Base-by-base conservation (phyloP, 2,113 vertebrate genomes). In the Scatophagus argus region DNA sequence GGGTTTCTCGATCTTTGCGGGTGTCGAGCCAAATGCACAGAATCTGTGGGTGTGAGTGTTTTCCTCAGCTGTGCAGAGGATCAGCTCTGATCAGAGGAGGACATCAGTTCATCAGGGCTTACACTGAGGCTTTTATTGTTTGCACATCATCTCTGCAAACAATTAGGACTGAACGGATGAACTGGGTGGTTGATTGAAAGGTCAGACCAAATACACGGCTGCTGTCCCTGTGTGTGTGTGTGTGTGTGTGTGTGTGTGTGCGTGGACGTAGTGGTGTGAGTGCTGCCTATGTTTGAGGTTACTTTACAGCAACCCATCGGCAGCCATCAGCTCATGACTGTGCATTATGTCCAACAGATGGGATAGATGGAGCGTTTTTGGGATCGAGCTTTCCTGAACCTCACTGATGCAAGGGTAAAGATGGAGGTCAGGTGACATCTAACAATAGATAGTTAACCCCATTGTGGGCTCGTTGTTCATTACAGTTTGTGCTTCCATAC, bases 101-200 rank as follows among this genome's bases (percentile, higher is more conserved):
- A 32, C 55, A 77, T 49, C 29, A 9, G 34, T 68, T 65, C 52
- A 58, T 82, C 38, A 54, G 59, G 25, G 71, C 23, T 29, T 41
- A 47, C 5, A 2, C 38, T 47, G 79, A 46, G 31, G 46, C 19
- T 84, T 71, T 62, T 69, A 66, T 84, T 89, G 47, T 84, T 79
- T 66, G 59, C 66, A 76, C 65, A 79, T 87, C 38, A 32, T 79
- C 43, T 70, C 75, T 82, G 72, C 75, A 63, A 75, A 64, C 55
- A 88, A 86, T 86, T 85, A 78, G 38, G 32, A 36, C 31, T 32
- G 62, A 58, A 31, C 4, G 4, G 32, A 56, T 44, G 52, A 74
- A 73, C 27, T 43, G 38, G 13, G 49, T 32, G 58, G 79, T 78
- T 64, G 58, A 49, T 41, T 38, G 39, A 60, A 81, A 79, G 75